Base-by-base conservation (phyloP, 2,113 vertebrate species). In the Centropus bengalensis region DNA sequence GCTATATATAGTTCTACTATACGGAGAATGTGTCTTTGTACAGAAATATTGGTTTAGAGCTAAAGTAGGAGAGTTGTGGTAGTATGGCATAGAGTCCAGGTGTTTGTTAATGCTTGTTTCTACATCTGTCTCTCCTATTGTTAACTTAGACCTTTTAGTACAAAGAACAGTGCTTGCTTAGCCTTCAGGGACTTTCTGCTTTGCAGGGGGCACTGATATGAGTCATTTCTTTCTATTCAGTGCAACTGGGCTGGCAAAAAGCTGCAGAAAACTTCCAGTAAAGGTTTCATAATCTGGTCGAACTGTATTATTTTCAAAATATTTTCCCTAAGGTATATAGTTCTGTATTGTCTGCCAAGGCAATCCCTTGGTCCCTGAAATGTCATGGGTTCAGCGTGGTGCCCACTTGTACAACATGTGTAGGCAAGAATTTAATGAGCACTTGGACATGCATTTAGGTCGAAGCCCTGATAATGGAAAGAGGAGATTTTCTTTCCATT, bases 181-280 rank as follows among this genome's bases (percentile, higher is more conserved):
- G 32, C 85, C 44, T 89, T 67, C 63, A 71, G 32, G 42, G 20
- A 78, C 58, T 71, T 89, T 70, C 28, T 82, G 6, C 52, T 63
- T 33, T 51, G 8, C 26, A 68, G 52, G 45, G 24, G 8, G 3
- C 18, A 45, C 0, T 0, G 17, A 8, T 40, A 12, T 55, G 44
- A 71, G 19, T 82, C 40, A 54, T 63, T 82, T 47, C 3, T 86
- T 83, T 87, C 23, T 70, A 24, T 47, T 52, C 67, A 40, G 49
- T n/a, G 42, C 17, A 81, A 68, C 12, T 51, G 15, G 23, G 36
- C 21, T 71, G 36, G 21, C 44, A 87, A 86, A n/a, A 75, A 73
- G 14, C 24, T 63, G 45, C 40, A 88, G 64, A 77, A 88, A 80
- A 66, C 18, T 52, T 16, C 17, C 68, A 45, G 33, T 42, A 33